Evolutionary conservation across 2,888 invertebrate genomes (phyloP), one percentile per base, ranked within the genome.

Genomic region (Parnassius orleans): DNA sequence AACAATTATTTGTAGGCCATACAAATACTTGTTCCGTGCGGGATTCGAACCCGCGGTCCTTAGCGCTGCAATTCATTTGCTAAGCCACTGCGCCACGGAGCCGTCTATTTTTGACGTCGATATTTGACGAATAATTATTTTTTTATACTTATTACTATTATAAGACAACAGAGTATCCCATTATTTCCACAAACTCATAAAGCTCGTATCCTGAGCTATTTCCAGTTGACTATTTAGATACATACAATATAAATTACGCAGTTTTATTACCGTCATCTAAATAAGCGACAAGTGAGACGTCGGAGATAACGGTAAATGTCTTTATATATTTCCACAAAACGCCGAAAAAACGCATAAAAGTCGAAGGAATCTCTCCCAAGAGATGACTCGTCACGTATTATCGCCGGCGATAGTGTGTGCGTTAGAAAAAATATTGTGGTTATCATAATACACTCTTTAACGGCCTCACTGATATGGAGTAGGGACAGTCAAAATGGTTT

Each of bases 291-390:
- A 11, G 57, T 50, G 15, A 42, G 47, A 48, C 53, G 33, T 3
- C 43, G 15, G 53, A 57, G 57, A 58, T 62, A 62, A 57, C 57
- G 47, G 47, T 44, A 0, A 44, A 59, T 44, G 58, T 52, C 51
- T 59, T 60, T 56, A 63, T 59, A 48, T n/a, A 50, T 63, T 63
- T 56, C 63, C 47, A 58, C 44, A 53, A 54, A 62, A 54, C 53
- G 12, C 33, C 24, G 11, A 57, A 63, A 53, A 59, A 52, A 48
- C 61, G 1, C 48, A 46, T 19, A 64, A 69, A 69, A 68, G 65
- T 66, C 68, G 60, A 67, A 73, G 75, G 75, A 75, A 77, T 74
- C 63, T 63, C 65, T 76, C 84, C 78, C 80, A 41, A 52, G 83
- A 74, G 84, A 68, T 64, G 62, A 65, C 65, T 74, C 66, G 69